A percentile compares a stretch with the other conserved stretches of the same genome.
These are phyloP conservation scores for Florisuga fusca DNA, from an alignment of 2,797 vertebrate genomes.

Conservation along the genomic window DNA sequence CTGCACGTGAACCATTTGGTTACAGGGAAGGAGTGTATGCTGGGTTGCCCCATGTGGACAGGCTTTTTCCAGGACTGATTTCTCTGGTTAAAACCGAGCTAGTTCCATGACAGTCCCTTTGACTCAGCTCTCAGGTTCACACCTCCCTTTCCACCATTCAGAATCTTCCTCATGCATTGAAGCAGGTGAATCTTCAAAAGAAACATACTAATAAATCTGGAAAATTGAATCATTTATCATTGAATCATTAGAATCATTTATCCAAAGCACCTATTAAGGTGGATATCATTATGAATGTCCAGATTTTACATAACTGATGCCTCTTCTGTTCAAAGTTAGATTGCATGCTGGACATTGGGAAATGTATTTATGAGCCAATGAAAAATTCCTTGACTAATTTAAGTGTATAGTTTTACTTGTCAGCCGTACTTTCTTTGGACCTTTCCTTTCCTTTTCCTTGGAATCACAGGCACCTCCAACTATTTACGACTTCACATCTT, in stretches of 20 bases:
- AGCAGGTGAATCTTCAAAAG: background rate
- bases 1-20: background rate
- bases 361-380: background rate
- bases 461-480: constrained; percentile 4
- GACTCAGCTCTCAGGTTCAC: background rate
- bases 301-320: background rate
- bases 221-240: too few relatives aligned
- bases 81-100: background rate
- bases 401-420: background rate
- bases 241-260: background rate
- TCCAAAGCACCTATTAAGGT: background rate
- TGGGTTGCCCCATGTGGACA: background rate
- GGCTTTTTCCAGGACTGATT: background rate
- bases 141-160: background rate
- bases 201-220: background rate
- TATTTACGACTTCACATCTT: constrained; percentile 11
- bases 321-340: background rate
- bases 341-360: background rate
- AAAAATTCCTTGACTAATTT: background rate
- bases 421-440: background rate
- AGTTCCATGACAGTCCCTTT: background rate
- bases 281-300: background rate
- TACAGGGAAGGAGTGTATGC: background rate
- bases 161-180: background rate
- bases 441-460: background rate